Evolutionary conservation across 2,888 invertebrate genomes (phyloP), one percentile per base, ranked within the genome.

Genomic region (Esperia sulphurella): DNA sequence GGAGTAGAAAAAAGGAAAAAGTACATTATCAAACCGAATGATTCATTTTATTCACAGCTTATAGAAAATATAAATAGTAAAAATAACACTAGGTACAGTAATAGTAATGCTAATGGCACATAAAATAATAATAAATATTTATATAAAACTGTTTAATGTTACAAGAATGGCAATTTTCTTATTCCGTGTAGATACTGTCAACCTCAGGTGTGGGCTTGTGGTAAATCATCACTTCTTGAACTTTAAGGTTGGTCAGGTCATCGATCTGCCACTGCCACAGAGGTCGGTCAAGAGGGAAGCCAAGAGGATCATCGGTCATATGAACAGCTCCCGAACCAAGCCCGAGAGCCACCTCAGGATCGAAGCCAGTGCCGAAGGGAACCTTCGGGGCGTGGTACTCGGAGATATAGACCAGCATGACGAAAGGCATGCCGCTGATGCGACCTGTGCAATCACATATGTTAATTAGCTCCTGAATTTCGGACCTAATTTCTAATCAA

Each of bases 381-480:
- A 83, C 77, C 35, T 79, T 75, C 8, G 90, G 83, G 13, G 82
- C 79, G 37, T 69, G 75, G 69, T 79, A 90, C 52, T 92, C 90
- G 42, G 91, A 83, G 50, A 94, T 90, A 68, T 92, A 89, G 43
- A 92, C 92, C 78, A 92, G 80, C 48, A 93, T 69, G 55, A 92
- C 87, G 72, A 91, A 92, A 13, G 92, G 91, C 86, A 92, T 90
- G 54, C 94, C 94, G 28, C 69, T 72, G 41, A 77, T 64, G 56
- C 75, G 80, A 71, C 86, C 86, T 86, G 61, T 1, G 51, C 46
- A 48, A 21, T 21, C 2, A 21, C 21, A 21, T 5, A 5, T n/a
- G n/a, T n/a, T n/a, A n/a, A n/a, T 21, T 21, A 21, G 21, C 3
- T 21, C 21, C 5, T 21, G 21, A 21, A 2, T 3, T 21, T 21